These are phyloP conservation scores for Heliconius sara DNA, from an alignment of 2,888 invertebrate genomes.

Conservation along the genomic window DNA sequence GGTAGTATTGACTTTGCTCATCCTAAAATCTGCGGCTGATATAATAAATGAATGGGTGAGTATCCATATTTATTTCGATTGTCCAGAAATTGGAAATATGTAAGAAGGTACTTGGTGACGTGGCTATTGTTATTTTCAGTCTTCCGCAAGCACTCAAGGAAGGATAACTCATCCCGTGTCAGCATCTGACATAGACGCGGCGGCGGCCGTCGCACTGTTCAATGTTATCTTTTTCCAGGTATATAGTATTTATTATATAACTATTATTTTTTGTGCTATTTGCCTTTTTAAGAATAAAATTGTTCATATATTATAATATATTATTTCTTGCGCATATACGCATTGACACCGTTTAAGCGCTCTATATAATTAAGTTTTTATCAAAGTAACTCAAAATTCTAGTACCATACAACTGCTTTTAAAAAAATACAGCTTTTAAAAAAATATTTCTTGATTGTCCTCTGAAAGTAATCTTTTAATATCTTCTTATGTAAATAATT, in stretches of 20 bases:
- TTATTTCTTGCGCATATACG: no score
- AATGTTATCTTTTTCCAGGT: constrained; percentile 62
- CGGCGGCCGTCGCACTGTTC: constrained; percentile 55
- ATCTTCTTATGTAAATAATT: no score
- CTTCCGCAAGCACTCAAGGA: constrained; percentile 58
- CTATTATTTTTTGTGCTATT: not conserved
- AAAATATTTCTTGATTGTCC: no score
- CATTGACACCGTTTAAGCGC: no score
- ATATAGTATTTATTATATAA: not conserved
- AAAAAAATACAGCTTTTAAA: no score
- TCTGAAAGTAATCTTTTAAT: no score
- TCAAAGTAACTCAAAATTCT: no score
- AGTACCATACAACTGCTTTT: no score
- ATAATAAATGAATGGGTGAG: constrained; percentile 37
- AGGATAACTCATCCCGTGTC: constrained; percentile 57
- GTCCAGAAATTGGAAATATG: not conserved
- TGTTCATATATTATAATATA: no score
- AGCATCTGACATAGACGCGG: constrained; percentile 46
- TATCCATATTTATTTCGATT: not conserved
- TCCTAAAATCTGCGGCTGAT: constrained; percentile 19
- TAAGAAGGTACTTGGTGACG: not conserved
- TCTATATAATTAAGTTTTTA: no score
- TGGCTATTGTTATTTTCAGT: constrained; percentile 48
- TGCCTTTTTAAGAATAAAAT: no score
- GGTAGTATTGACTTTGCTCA: constrained; percentile 29